Percentiles rank a stretch among this genome's conserved stretches.
Conservation (phyloP, 2,888 invertebrate species). For the Chloroclystis v-ata region DNA sequence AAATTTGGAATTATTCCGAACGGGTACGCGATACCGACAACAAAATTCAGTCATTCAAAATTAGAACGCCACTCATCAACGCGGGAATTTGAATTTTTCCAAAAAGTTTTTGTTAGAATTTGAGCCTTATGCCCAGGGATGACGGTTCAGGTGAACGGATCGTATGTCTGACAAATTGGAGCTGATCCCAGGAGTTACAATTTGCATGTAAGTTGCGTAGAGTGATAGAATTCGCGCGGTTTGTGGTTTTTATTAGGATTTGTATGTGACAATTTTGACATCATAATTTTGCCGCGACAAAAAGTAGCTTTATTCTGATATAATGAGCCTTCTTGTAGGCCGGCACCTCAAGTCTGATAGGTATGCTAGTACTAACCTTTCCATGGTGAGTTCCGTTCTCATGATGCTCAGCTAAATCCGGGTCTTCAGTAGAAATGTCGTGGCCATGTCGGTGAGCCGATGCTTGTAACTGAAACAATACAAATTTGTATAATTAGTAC, state of each 20-base stretch:
- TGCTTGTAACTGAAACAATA: slow-evolving; percentile 51
- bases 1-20: slow-evolving; percentile 8
- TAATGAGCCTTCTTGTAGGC: too few species aligned
- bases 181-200: slow-evolving; percentile 52
- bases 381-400: slow-evolving; percentile 66
- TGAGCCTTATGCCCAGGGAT: too few species aligned
- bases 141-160: background rate
- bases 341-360: too few species aligned
- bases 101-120: slow-evolving; percentile 1
- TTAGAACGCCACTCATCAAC: slow-evolving; percentile 22
- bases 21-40: slow-evolving; percentile 2
- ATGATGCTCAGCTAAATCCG: slow-evolving; percentile 51
- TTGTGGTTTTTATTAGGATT: background rate
- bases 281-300: too few species aligned
- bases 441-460: slow-evolving; percentile 63
- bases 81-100: slow-evolving; percentile 15
- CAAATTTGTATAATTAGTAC: too few species aligned
- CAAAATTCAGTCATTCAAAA: slow-evolving; percentile 20
- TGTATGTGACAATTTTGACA: too few species aligned
- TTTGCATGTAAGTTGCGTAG: slow-evolving; percentile 54
- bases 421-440: slow-evolving; percentile 65
- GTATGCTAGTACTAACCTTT: slow-evolving; percentile 61
- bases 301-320: too few species aligned
- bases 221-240: slow-evolving; percentile 7
- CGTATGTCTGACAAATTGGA: slow-evolving; percentile 62